These are phyloP conservation scores for Achroia grisella DNA, from an alignment of 1,140 invertebrate species.

Conservation along the genomic window DNA sequence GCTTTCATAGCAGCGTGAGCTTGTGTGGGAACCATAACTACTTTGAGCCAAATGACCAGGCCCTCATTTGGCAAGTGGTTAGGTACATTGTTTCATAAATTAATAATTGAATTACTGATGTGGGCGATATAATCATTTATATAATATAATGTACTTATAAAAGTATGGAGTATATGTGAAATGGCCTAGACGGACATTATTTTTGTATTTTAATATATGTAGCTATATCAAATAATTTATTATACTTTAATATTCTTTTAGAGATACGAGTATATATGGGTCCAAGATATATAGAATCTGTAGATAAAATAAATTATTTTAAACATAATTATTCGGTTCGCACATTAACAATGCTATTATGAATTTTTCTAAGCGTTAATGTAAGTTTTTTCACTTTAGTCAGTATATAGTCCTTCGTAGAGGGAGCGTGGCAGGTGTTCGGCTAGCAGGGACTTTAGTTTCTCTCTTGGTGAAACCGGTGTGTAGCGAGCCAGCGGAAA, in stretches of 20 bases:
- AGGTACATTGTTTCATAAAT: slow-evolving; percentile 2
- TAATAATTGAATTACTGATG: neutral
- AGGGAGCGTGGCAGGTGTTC: slow-evolving; percentile 85
- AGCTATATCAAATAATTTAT: too few species aligned
- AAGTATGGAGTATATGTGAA: too few species aligned
- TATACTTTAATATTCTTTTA: too few species aligned
- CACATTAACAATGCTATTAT: too few species aligned
- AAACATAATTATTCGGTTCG: too few species aligned
- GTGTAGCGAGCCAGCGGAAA: slow-evolving; percentile 87
- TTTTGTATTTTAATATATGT: too few species aligned
- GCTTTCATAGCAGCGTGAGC: slow-evolving; percentile 51
- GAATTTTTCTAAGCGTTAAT: too few species aligned
- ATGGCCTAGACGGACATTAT: too few species aligned
- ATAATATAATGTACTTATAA: too few species aligned
- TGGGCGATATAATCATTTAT: neutral
- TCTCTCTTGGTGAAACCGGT: slow-evolving; percentile 83
- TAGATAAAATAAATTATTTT: too few species aligned
- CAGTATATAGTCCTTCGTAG: slow-evolving; percentile 80
- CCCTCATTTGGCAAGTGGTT: slow-evolving; percentile 30
- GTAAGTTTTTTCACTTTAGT: slow-evolving; percentile 36
- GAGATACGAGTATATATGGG: too few species aligned
- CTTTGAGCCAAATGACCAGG: slow-evolving; percentile 3
- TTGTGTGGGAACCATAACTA: slow-evolving; percentile 23
- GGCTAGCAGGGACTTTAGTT: slow-evolving; percentile 83
- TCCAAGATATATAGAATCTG: too few species aligned